Conservation (phyloP, 2,113 vertebrate genomes). For the Oreotrochilus melanogaster region DNA sequence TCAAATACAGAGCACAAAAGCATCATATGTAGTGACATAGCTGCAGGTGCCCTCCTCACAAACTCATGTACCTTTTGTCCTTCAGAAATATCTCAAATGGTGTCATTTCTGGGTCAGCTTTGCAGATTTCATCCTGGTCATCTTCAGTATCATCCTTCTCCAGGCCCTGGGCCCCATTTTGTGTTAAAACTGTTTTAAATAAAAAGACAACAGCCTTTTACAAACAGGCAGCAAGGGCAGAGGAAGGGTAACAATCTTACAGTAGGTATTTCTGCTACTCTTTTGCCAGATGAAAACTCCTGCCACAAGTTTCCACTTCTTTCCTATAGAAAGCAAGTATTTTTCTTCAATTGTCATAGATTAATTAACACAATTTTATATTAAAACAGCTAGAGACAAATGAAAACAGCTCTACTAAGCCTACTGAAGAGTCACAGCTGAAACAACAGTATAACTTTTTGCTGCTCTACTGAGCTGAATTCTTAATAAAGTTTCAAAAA, state of each 20-base stretch:
- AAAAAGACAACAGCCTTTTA: slow-evolving; percentile 26
- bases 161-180: slow-evolving; percentile 65
- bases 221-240: background rate
- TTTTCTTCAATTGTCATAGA: background rate
- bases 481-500: slow-evolving; percentile 29
- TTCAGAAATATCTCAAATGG: slow-evolving; percentile 91
- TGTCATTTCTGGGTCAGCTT: slow-evolving; percentile 78
- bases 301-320: background rate
- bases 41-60: background rate
- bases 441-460: slow-evolving; percentile 20
- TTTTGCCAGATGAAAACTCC: background rate
- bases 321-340: background rate
- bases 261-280: background rate
- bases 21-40: background rate
- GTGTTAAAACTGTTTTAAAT: slow-evolving; percentile 78
- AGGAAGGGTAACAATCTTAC: background rate
- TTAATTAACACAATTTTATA: background rate
- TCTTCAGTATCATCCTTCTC: slow-evolving; percentile 59
- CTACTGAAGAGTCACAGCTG: background rate
- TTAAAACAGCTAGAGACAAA: background rate
- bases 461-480: slow-evolving; percentile 14
- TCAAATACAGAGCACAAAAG: background rate
- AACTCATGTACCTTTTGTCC: slow-evolving; percentile 85
- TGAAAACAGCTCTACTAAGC: background rate
- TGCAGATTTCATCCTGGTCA: slow-evolving; percentile 53